Evolutionary conservation across 2,113 vertebrate species (phyloP).

Genomic region (Pseudolaguvia tuberculata): DNA sequence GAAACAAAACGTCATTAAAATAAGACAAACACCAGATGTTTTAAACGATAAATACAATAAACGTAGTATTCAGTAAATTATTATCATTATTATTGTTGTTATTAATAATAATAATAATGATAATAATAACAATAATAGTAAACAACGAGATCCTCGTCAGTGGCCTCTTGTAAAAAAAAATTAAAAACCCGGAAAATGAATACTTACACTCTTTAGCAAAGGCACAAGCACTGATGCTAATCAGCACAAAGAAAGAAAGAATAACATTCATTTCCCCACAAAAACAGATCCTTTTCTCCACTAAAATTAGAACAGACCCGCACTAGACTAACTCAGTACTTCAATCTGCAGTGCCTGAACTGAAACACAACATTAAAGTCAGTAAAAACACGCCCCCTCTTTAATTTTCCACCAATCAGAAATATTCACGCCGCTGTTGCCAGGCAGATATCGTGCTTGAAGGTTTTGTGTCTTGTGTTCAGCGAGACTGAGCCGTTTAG

Average conservation of each 20-base stretch:
- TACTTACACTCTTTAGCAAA: slow-evolving; percentile 35
- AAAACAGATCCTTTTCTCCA: too few relatives aligned
- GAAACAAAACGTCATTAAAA: neutral
- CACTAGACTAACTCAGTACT: neutral
- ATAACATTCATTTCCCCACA: neutral
- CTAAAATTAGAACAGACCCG: neutral
- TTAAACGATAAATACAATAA: neutral
- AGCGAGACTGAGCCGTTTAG: neutral
- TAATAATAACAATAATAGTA: neutral
- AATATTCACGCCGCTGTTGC: neutral
- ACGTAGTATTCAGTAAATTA: neutral
- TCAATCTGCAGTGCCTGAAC: neutral
- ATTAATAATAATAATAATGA: neutral
- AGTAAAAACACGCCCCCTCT: neutral
- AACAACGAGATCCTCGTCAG: neutral
- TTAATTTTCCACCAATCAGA: slow-evolving; percentile 14
- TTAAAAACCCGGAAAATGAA: neutral
- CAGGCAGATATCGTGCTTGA: neutral
- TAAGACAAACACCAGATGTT: neutral
- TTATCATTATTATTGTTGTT: neutral
- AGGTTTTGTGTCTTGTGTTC: neutral
- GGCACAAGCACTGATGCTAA: slow-evolving; percentile 17
- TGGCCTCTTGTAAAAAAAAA: neutral
- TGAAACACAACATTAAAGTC: fast-evolving
- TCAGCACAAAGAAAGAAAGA: neutral